Conservation (phyloP, 2,797 vertebrate genomes). For the Esox masquinongy region DNA sequence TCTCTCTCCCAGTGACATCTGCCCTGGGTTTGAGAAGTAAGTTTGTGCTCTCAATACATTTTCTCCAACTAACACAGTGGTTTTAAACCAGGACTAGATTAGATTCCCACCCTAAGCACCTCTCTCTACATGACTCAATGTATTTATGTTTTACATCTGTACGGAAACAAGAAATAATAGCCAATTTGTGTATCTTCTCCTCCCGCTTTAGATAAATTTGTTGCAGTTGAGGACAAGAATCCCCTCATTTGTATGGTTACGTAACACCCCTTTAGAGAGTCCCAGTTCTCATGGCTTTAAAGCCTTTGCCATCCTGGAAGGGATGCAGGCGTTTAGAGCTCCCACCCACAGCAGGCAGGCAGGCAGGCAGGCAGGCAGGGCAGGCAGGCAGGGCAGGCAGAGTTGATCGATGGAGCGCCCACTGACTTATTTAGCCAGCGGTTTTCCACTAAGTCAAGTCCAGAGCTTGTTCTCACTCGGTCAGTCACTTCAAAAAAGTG, state of each 20-base stretch:
- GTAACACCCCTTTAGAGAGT: background rate
- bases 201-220: background rate
- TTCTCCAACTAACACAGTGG: background rate
- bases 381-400: background rate
- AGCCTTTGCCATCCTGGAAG: background rate
- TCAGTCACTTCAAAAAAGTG: background rate
- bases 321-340: background rate
- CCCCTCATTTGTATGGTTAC: background rate
- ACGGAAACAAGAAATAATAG: background rate
- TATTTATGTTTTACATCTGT: background rate
- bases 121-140: background rate
- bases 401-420: slow-evolving; percentile 1
- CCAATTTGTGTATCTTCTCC: background rate
- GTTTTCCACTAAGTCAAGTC: background rate
- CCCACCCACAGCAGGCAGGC: background rate
- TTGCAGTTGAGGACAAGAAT: background rate
- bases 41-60: background rate
- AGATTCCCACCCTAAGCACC: background rate
- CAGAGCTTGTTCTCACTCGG: background rate
- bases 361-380: background rate
- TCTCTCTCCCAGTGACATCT: background rate
- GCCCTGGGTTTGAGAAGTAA: background rate
- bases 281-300: slow-evolving; percentile 5
- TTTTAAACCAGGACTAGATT: background rate
- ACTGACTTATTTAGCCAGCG: slow-evolving; percentile 1